A percentile compares a stretch with the other conserved stretches of the same genome.
These are phyloP conservation scores for Odontocerum albicorne DNA, from an alignment of 2,888 invertebrate species.

Conservation along the genomic window DNA sequence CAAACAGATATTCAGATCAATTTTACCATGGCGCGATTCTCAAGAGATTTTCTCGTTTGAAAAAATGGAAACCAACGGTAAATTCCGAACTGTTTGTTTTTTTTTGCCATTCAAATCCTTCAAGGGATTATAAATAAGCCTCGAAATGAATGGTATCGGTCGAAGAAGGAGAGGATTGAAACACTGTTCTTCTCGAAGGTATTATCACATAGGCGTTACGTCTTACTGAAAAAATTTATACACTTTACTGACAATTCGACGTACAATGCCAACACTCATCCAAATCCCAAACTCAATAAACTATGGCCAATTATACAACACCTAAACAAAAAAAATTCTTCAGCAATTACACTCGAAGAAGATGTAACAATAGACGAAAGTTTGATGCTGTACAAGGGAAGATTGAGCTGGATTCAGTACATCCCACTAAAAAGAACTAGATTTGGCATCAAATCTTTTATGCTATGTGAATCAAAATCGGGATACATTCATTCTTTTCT, in stretches of 20 bases:
- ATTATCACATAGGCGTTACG: conserved; percentile 21
- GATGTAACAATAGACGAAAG: conserved; percentile 39
- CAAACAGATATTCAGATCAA: too few relatives aligned
- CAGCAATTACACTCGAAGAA: conserved; percentile 31
- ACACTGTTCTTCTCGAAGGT: conserved; percentile 24
- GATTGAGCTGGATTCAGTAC: conserved; percentile 40
- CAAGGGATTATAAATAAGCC: too few relatives aligned
- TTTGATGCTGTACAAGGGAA: conserved; percentile 39
- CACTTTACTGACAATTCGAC: conserved; percentile 29
- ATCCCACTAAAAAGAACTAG: conserved; percentile 40
- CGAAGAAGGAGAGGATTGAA: too few relatives aligned
- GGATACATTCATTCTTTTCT: conserved; percentile 39
- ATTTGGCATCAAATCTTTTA: conserved; percentile 40
- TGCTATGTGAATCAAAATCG: conserved; percentile 40
- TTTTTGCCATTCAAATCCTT: too few relatives aligned
- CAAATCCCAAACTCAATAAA: conserved; percentile 34
- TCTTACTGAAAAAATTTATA: conserved; percentile 25
- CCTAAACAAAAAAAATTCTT: conserved; percentile 32
- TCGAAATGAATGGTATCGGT: too few relatives aligned
- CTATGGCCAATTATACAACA: conserved; percentile 33
- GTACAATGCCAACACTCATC: conserved; percentile 29
- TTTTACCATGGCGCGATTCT: too few relatives aligned
- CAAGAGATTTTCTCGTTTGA: too few relatives aligned
- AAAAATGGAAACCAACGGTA: too few relatives aligned
- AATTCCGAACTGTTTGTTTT: too few relatives aligned